These are phyloP conservation scores for Equus quagga DNA, from an alignment of 2,113 vertebrate genomes.

Conservation along the genomic window DNA sequence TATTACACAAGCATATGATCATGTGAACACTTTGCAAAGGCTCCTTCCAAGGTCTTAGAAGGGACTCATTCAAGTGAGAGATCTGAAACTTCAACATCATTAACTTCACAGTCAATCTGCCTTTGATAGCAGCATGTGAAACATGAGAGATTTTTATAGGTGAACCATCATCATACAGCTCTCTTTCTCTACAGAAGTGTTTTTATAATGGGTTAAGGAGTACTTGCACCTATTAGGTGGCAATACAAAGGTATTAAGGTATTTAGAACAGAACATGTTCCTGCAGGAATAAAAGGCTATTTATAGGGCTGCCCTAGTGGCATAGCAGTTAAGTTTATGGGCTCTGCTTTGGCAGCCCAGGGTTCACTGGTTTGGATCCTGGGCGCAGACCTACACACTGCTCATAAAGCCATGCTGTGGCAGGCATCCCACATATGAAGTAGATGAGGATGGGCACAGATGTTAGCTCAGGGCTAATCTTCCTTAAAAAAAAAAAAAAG, in stretches of 20 bases:
- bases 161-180: not conserved
- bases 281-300: not conserved
- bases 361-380: too few species aligned
- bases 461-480: too few species aligned
- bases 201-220: not conserved
- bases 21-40: not conserved
- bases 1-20: not conserved
- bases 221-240: not conserved
- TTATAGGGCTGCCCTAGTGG: not conserved
- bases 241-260: not conserved
- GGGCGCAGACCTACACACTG: too few species aligned
- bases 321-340: too few species aligned
- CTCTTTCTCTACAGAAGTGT: not conserved
- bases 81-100: not conserved
- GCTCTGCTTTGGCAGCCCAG: too few species aligned
- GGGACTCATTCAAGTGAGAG: not conserved
- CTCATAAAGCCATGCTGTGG: too few species aligned
- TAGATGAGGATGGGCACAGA: too few species aligned
- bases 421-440: too few species aligned
- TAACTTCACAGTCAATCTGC: not conserved
- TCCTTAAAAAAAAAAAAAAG: too few species aligned
- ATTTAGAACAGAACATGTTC: not conserved
- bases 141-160: not conserved
- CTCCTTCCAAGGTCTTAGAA: not conserved
- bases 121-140: not conserved